These are phyloP conservation scores for Athene cunicularia DNA, from an alignment of 2,113 vertebrate genomes.

Conservation along the genomic window DNA sequence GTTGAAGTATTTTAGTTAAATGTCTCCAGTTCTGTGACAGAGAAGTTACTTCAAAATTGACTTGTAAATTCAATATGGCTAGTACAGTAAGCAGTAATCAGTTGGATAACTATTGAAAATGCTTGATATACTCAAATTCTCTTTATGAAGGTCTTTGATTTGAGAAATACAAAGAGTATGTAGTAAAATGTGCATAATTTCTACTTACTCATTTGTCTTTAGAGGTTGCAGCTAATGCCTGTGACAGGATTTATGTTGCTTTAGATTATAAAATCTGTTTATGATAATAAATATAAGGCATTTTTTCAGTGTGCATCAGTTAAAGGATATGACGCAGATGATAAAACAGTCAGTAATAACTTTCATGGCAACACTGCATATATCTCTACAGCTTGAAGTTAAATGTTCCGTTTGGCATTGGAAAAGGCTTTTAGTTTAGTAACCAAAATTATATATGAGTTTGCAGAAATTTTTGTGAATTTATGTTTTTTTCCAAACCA, in stretches of 20 bases:
- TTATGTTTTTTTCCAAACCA: too few relatives aligned
- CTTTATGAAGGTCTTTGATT: neutral
- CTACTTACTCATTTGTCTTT: neutral
- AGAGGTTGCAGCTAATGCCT: neutral
- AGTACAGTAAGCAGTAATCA: neutral
- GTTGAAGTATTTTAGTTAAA: neutral
- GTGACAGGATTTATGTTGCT: neutral
- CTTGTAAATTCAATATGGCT: neutral
- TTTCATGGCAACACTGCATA: neutral
- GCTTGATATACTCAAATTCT: neutral
- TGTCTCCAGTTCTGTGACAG: neutral
- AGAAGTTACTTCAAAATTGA: neutral
- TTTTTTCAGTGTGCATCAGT: neutral
- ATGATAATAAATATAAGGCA: neutral
- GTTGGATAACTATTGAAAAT: neutral
- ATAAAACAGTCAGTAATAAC: neutral
- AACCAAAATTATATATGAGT: neutral
- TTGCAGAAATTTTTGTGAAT: neutral
- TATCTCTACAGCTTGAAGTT: neutral
- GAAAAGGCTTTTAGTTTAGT: neutral
- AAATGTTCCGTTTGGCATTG: neutral
- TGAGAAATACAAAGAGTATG: neutral
- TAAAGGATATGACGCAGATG: neutral
- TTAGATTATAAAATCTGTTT: neutral
- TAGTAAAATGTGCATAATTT: neutral